Evolutionary conservation across 2,888 invertebrate genomes (phyloP), one percentile per base, ranked within the genome.

Genomic region (Germaria angustata): DNA sequence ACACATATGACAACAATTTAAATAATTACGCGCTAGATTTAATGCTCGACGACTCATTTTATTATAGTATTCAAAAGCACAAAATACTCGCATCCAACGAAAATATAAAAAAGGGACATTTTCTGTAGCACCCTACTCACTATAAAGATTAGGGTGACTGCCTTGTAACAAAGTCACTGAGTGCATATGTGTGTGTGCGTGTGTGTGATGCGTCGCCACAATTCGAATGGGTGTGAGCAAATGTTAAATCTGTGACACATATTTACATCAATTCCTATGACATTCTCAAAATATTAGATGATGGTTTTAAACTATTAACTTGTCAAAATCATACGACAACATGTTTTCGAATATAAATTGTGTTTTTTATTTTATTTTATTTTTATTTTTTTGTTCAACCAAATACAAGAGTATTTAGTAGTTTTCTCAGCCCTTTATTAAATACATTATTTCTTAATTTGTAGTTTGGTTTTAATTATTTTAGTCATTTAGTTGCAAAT

Each of bases 11-110:
- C 86, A 89, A 81, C 89, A 85, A 88, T 90, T 89, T 87, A 83
- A 86, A 86, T 81, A 88, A 89, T 89, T 88, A 88, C 83, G 87
- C 89, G 88, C 88, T 87, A 88, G 87, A 89, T 89, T 89, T 89
- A 89, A 86, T 86, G 82, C 75, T 79, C 59, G 79, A 24, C 82
- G 82, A 79, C 82, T 82, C 82, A 76, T 82, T 79, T 82, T 76
- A 82, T 82, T 69, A 65, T 71, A 49, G 46, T 53, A 32, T 51
- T 51, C 13, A 11, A 44, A 68, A 57, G 41, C 24, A 66, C 11
- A 68, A 28, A 76, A 49, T 28, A n/a, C n/a, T n/a, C n/a, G n/a
- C n/a, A 66, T 49, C 24, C 9, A 59, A 20, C 28, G 13, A 57
- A 28, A 32, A 34, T 36, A 28, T 61, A 34, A 15, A 59, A 66